Base-by-base conservation (phyloP, 2,797 vertebrate species). In the Eidolon dupreanum region DNA sequence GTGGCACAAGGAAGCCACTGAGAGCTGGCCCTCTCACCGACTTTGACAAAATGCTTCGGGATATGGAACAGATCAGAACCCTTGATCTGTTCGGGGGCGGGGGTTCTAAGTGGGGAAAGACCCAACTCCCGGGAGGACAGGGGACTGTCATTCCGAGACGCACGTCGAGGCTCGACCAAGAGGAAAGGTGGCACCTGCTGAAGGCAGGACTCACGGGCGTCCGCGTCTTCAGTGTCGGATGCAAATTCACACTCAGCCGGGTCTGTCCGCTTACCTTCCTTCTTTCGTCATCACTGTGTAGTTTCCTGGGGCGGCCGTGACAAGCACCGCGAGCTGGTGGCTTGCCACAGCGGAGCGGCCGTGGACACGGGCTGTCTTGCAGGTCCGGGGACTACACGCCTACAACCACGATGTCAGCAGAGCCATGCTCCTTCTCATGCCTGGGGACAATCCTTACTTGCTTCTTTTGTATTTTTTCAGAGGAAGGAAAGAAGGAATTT, bases 371-470 rank as follows among this genome's bases (percentile, higher is more conserved):
- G n/a, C 12, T 38, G 26, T 61, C 24, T 49, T 11, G 10, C 1
- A 5, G 26, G 3, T 15, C 36, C 7, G 0, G 41, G 20, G 41
- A 20, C 0, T 0, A 7, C 15, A 61, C 4, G 0, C 41, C 26
- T 70, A 43, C 57, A 33, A 28, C 8, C 28, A 33, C 5, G 8
- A 20, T 13, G 6, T 46, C 12, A 16, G 28, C 13, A 17, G 9
- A 49, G 28, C 33, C 33, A 33, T 33, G 33, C 33, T 41, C 31
- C 51, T 4, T 8, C 6, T 8, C 17, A 7, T 19, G 1, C 53
- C 41, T 6, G 53, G 20, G 53, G 53, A 55, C 19, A 8, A 22
- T 6, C 17, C 53, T 55, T 20, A 2, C 6, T 19, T 22, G 53
- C 53, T 20, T 55, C 53, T 22, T 55, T 55, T 20, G 53, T 19